phyloP scores from a whole-genome alignment of 2,113 vertebrate genomes.

The Crotalus viridis region DNA sequence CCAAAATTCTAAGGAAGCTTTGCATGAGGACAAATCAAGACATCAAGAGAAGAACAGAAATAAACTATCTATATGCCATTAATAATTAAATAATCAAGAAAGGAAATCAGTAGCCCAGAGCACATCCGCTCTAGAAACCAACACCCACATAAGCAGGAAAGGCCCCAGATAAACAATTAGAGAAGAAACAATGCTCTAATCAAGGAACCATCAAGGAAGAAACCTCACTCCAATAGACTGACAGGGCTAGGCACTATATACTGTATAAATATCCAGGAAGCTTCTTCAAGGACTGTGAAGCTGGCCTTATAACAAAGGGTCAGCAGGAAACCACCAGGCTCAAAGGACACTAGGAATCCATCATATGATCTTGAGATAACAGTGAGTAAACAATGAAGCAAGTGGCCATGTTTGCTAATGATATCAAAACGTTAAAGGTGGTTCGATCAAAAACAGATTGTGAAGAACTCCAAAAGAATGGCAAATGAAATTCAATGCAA shows the following conservation, averaged over 20 bases:
- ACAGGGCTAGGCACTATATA: not conserved
- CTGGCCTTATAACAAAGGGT: not conserved
- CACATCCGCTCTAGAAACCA: not conserved
- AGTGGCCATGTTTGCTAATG: not conserved
- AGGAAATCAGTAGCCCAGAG: not conserved
- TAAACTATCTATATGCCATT: not conserved
- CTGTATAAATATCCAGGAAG: not conserved
- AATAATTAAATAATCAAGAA: not conserved
- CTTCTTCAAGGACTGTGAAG: not conserved
- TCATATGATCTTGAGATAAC: not conserved
- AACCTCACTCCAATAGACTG: not conserved
- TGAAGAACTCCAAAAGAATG: not conserved
- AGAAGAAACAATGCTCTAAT: not conserved
- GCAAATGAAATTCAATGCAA: not conserved
- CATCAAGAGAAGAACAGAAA: not conserved
- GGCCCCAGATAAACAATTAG: not conserved
- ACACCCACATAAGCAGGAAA: not conserved
- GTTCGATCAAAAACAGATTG: not conserved
- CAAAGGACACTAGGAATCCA: not conserved
- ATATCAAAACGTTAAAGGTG: not conserved
- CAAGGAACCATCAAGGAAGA: not conserved
- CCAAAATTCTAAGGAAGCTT: not conserved
- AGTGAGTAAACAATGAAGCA: not conserved
- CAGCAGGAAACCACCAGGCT: not conserved
- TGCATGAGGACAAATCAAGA: not conserved